Percentiles rank a stretch among this genome's conserved stretches.
Evolutionary conservation across 2,888 invertebrate genomes (phyloP).

Genomic region (Rhyacophila evoluta): DNA sequence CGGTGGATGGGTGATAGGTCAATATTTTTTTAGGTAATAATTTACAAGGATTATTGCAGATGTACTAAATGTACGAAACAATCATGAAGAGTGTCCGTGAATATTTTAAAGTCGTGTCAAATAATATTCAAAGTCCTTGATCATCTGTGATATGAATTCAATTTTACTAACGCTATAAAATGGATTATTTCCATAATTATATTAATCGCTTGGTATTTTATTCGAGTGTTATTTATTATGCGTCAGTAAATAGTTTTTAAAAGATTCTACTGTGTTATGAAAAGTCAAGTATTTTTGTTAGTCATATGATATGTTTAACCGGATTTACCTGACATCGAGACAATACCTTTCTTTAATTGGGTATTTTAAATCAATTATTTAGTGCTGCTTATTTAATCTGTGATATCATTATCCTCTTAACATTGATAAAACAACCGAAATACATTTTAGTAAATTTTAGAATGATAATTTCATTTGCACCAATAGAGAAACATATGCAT

Average conservation of each 20-base stretch:
- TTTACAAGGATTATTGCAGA: neutral
- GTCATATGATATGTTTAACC: neutral
- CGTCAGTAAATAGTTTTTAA: neutral
- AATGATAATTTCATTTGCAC: too few species aligned
- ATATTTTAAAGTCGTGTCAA: neutral
- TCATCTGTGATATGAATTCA: neutral
- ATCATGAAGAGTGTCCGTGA: neutral
- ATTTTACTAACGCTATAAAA: neutral
- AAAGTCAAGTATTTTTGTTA: neutral
- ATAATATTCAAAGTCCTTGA: neutral
- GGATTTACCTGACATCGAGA: too few species aligned
- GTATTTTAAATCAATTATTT: too few species aligned
- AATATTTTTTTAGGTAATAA: neutral
- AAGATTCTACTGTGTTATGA: neutral
- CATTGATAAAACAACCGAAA: too few species aligned
- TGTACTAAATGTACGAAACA: neutral
- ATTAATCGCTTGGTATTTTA: neutral
- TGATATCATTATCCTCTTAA: too few species aligned
- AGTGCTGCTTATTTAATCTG: too few species aligned
- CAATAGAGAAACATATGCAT: too few species aligned
- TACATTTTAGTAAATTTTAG: too few species aligned
- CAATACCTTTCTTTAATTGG: too few species aligned
- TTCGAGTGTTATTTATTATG: neutral
- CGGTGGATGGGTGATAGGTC: neutral
- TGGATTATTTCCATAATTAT: neutral